Base-by-base conservation (phyloP, 2,888 invertebrate species). In the Melangyna quadrimaculata region DNA sequence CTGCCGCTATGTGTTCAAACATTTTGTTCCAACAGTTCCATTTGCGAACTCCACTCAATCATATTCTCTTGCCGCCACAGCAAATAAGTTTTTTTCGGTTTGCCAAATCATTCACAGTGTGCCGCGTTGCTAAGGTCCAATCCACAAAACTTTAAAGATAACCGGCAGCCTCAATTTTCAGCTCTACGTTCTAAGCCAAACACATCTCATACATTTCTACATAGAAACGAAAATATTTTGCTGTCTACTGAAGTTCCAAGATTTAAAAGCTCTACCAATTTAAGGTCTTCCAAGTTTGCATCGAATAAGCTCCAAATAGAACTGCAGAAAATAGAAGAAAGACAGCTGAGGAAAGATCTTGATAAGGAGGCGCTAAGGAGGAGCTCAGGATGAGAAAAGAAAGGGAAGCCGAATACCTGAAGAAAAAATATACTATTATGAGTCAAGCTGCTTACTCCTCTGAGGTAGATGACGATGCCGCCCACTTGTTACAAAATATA, bases 291-390 rank as follows among this genome's bases (percentile, higher is more conserved):
- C 14, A 51, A 73, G 29, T n/a, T 53, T 3, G 43, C 70, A 5
- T 63, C 43, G n/a, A 65, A 29, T 24, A 69, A 65, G 14, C 57
- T 75, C 1, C 43, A 59, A 32, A 77, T 77, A 10, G 59, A 77
- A n/a, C 8, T 69, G 12, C 59, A 77, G 40, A 69, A 65, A n/a
- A 32, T 74, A 43, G 65, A 74, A 29, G 53, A 74, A 53, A 61
- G 12, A 12, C 35, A 51, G 19, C 12, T 55, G 55, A 63, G 55
- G 19, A 43, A 74, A 55, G 43, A 43, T n/a, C 74, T 37, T 32
- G 61, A 73, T n/a, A 63, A 27, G 9, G n/a, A n/a, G n/a, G n/a
- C n/a, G n/a, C n/a, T n/a, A 63, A 27, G 9, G 51, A 73, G 29
- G 51, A 40, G 3, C 48, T 63, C 12, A 19, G 37, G 53, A 17